Evolutionary conservation across 2,113 vertebrate species (phyloP).

Genomic region (Oreotrochilus melanogaster): DNA sequence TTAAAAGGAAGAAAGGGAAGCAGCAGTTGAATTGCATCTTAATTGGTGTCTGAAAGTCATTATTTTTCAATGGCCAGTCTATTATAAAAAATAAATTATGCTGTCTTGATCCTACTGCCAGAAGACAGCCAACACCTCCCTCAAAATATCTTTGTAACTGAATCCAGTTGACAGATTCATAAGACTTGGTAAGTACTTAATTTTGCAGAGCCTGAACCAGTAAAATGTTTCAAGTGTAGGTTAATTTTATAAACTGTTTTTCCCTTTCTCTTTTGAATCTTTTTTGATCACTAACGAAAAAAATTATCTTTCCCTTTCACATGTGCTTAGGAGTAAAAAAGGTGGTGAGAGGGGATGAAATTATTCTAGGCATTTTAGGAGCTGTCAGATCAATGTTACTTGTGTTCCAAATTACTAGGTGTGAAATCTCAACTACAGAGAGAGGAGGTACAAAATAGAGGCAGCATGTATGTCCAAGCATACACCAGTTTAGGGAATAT

Average conservation of each 20-base stretch:
- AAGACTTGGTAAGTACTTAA: not conserved
- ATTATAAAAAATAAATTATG: not conserved
- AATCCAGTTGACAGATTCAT: not conserved
- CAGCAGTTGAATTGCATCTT: not conserved
- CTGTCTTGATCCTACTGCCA: not conserved
- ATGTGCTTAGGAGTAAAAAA: not conserved
- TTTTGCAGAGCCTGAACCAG: not conserved
- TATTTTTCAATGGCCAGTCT: not conserved
- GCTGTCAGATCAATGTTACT: not conserved
- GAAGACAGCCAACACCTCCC: not conserved
- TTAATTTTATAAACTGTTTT: not conserved
- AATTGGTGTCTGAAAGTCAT: conserved; percentile 12
- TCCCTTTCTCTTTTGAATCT: not conserved
- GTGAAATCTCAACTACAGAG: not conserved
- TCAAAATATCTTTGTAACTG: not conserved
- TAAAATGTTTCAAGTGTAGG: not conserved
- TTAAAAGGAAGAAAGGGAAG: not conserved
- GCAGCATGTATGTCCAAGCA: not conserved
- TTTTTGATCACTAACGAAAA: not conserved
- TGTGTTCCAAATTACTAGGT: not conserved
- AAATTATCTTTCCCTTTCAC: not conserved
- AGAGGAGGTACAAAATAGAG: not conserved
- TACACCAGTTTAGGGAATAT: not conserved
- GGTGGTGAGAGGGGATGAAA: not conserved
- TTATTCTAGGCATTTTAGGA: not conserved